Base-by-base conservation (phyloP, 2,113 vertebrate genomes). In the Ahaetulla prasina region DNA sequence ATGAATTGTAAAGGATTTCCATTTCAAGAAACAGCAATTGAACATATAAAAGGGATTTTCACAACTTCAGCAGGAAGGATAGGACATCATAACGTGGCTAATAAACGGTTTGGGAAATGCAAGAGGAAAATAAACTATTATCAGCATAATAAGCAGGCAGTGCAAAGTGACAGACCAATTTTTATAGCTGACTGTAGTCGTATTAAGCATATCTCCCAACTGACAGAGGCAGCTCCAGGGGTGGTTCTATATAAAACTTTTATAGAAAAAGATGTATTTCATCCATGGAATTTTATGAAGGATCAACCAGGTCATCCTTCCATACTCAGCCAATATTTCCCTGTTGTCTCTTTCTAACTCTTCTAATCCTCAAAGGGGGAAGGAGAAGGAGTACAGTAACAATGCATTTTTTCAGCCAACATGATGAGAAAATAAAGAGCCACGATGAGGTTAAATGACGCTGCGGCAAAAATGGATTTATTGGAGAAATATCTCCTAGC, bases 111-210 rank as follows among this genome's bases (percentile, higher is more conserved):
- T 96, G 95, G 94, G 94, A 95, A 95, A 95, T 63, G 94, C 53
- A 96, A 94, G 93, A 95, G 91, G 96, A 96, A 97, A 96, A 96
- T 6, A 97, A 96, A 93, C 95, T 96, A 93, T 97, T 95, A 96
- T 96, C 95, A 94, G 92, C 0, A 25, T 96, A 96, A 96, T 96
- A 95, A 96, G 96, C 93, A 96, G 93, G 94, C 94, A 87, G 94
- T 0, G 0, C 85, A 93, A 92, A 68, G 89, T 93, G 87, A 92
- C 2, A 0, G 88, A 60, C 84, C 12, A 45, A 14, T 43, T 93
- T 30, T 88, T 52, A 47, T 80, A 45, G 50, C 54, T 90, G 45
- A 18, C n/a, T 90, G 45, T 60, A 11, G 27, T 63, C 74, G 27
- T n/a, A 50, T 55, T 50, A 92, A 85, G 23, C 11, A 52, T 14